Base-by-base conservation (phyloP, 2,888 invertebrate species). In the Nemotelus pantherinus region DNA sequence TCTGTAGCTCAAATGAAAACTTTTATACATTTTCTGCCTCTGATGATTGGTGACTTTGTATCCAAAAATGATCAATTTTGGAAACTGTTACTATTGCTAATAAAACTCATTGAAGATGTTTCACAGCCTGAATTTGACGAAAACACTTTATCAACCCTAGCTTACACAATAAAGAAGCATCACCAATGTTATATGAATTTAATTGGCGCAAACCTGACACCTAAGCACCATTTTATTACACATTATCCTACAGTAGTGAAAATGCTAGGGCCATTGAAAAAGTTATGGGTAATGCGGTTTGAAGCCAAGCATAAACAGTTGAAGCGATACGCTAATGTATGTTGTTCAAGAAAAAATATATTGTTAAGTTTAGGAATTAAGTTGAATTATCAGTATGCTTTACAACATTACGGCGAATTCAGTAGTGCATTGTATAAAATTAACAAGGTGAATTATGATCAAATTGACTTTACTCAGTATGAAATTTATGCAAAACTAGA, bases 301-400 rank as follows among this genome's bases (percentile, higher is more conserved):
- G 25, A 25, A 25, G 25, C 25, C 25, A 25, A 25, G 25, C 25
- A 25, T 25, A 25, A 25, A 57, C n/a, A 57, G 57, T 9, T 57
- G 9, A 57, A 57, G 9, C 10, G 25, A 57, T 57, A 57, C 10
- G 57, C 57, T 44, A 71, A 71, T 71, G 55, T n/a, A 53, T 25
- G 25, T 25, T 25, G 25, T 25, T 25, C 25, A 25, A 25, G 25
- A 25, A 25, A 25, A 25, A 25, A 25, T 25, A 25, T 25, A 25
- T 25, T 25, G 25, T 25, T 25, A 25, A 25, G 25, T 25, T 25
- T 25, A 25, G 25, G 25, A 25, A 25, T 25, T 25, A 25, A 25
- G 25, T 25, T 25, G 25, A 25, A 25, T 25, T 25, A 25, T 25
- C 25, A 25, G 25, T 25, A 25, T 25, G 25, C 25, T 25, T 25